phyloP scores from a whole-genome alignment of 1,140 invertebrate genomes.

The Lasioglossum albipes region DNA sequence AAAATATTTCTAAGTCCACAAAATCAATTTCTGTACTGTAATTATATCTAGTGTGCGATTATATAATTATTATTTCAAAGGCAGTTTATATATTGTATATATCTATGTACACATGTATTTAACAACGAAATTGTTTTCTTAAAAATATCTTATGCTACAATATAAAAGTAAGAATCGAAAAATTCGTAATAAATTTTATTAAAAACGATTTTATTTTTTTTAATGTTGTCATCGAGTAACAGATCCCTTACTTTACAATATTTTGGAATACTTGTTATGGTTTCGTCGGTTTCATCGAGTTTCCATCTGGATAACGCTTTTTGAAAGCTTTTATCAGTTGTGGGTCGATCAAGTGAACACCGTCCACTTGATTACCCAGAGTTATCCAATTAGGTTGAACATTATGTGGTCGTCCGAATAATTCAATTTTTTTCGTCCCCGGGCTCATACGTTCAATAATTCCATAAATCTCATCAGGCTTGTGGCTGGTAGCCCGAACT shows the following conservation, averaged over 20 bases:
- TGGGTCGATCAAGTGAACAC: conserved; percentile 95
- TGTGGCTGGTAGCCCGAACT: conserved; percentile 97
- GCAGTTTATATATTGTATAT: conserved; percentile 34
- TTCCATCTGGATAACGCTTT: conserved; percentile 96
- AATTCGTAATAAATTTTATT: conserved; percentile 15
- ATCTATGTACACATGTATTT: conserved; percentile 14
- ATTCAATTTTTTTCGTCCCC: conserved; percentile 97
- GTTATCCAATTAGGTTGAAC: conserved; percentile 99
- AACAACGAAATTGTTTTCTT: conserved; percentile 13
- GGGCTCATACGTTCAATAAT: conserved; percentile 93
- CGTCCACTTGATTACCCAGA: conserved; percentile 96
- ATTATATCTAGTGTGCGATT: conserved; percentile 22
- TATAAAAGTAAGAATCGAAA: background rate
- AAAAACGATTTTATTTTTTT: conserved; percentile 17
- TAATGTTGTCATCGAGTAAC: conserved; percentile 33
- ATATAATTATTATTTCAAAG: conserved; percentile 23
- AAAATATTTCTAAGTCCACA: conserved; percentile 22
- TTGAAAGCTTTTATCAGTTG: conserved; percentile 94
- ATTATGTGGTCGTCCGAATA: conserved; percentile 98
- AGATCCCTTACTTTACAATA: conserved; percentile 14
- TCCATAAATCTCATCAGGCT: conserved; percentile 99
- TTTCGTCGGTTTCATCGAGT: conserved; percentile 86
- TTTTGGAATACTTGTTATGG: conserved; percentile 44
- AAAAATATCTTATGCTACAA: background rate
- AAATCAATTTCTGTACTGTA: conserved; percentile 29